Evolutionary conservation across 2,797 vertebrate genomes (phyloP), one percentile per base, ranked within the genome.

Genomic region (Sciurus vulgaris): DNA sequence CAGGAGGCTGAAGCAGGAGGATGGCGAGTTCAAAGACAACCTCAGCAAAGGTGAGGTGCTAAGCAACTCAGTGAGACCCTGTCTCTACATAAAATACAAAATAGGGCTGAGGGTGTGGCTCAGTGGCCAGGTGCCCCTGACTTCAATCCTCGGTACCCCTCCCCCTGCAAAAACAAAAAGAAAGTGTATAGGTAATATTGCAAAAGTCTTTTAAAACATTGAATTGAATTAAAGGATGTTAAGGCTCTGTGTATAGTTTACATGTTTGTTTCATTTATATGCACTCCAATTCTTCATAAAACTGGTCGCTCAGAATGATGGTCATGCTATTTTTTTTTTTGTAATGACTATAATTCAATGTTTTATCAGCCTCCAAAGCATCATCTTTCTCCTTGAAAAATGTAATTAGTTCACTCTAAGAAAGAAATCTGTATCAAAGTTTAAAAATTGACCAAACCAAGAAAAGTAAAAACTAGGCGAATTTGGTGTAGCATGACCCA

Each of bases 371-470:
- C 49, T 86, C 69, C 44, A 86, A 76, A 82, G 74, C 86, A 73
- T 61, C 44, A 90, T 89, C 51, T 65, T 86, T 92, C 38, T 91
- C 33, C 33, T 86, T 95, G 76, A 13, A 92, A 93, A 92, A 73
- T 70, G 13, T 41, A 76, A 74, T 38, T 54, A 88, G 33, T 73
- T 86, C 61, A 93, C 70, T 86, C 81, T 81, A 41, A 87, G 51
- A 94, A 93, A 83, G 41, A 93, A 96, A 93, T 47, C 10, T 87
- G 30, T 20, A 82, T 81, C 77, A 67, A 91, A 79, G 54, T 76
- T 93, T 54, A 65, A 83, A 77, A 89, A 65, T 0, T 38, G 33
- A 76, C 69, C 33, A 82, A 63, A 22, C 13, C 41, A 81, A 93
- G 89, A 72, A 93, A 93, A 82, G 41, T 14, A 61, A 95, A 94